phyloP scores from a whole-genome alignment of 2,797 vertebrate genomes.

The Coregonus ussuriensis region DNA sequence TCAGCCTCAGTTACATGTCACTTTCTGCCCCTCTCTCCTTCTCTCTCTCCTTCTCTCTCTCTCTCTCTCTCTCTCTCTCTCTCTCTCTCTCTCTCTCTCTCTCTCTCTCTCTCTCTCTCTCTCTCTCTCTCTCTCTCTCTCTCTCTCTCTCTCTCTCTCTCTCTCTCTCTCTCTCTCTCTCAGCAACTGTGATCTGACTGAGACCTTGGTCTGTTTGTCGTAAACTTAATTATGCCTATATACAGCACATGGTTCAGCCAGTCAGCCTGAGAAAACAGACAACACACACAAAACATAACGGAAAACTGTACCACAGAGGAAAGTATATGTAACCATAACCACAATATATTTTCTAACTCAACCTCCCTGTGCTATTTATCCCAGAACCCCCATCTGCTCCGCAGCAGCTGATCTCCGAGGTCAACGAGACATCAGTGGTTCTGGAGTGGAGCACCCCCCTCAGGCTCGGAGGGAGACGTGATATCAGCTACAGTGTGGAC shows the following conservation, averaged over 20 bases:
- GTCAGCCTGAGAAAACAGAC: conserved; percentile 62
- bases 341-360: background rate
- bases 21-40: conserved; percentile 6
- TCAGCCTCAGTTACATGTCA: too few relatives aligned
- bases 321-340: conserved; percentile 20
- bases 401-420: conserved; percentile 94
- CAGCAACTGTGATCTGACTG: conserved; percentile 75
- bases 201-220: conserved; percentile 69
- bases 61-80: conserved; percentile 10
- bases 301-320: conserved; percentile 20
- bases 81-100: conserved; percentile 8
- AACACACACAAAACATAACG: conserved; percentile 24
- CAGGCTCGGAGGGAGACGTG: conserved; percentile 81
- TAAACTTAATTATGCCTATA: conserved; percentile 80
- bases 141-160: conserved; percentile 1
- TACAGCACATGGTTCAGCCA: conserved; percentile 68
- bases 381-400: conserved; percentile 93
- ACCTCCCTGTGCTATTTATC: conserved; percentile 28
- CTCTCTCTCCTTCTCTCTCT: background rate
- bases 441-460: conserved; percentile 93
- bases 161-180: background rate
- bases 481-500: conserved; percentile 87
- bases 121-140: conserved; percentile 14
- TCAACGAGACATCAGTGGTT: conserved; percentile 96
- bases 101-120: background rate